These are phyloP conservation scores for Trichonephila inaurata DNA, from an alignment of 1,140 invertebrate genomes.

Conservation along the genomic window DNA sequence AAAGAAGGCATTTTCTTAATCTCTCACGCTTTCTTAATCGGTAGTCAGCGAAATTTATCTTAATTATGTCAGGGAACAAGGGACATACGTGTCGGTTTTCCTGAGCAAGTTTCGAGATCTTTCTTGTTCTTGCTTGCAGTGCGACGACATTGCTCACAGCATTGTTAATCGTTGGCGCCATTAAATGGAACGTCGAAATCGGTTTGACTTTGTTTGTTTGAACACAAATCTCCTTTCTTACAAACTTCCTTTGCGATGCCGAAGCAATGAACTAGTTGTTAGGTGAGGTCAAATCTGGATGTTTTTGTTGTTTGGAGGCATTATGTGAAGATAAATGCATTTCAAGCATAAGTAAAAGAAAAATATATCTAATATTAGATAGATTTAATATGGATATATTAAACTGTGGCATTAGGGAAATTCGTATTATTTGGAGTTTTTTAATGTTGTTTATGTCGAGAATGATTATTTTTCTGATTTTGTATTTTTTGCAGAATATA, in stretches of 20 bases:
- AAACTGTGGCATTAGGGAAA: no score
- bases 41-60: slow-evolving; percentile 36
- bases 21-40: neutral
- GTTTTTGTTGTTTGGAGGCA: neutral
- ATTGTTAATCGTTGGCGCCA: slow-evolving; percentile 19
- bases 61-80: slow-evolving; percentile 47
- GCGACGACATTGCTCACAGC: neutral
- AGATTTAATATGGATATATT: no score
- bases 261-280: neutral
- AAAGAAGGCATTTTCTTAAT: slow-evolving; percentile 27
- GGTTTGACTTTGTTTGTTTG: neutral
- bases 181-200: neutral
- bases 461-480: neutral
- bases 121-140: neutral
- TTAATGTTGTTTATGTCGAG: no score
- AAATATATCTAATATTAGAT: no score
- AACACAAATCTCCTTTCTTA: neutral
- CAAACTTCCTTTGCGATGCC: neutral
- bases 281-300: neutral
- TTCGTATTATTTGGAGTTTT: no score
- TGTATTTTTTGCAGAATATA: no score
- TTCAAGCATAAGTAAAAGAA: no score
- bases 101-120: neutral
- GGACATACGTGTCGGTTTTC: slow-evolving; percentile 36
- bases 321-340: neutral